Evolutionary conservation across 1,140 invertebrate species (phyloP).

Genomic region (Homarus americanus): DNA sequence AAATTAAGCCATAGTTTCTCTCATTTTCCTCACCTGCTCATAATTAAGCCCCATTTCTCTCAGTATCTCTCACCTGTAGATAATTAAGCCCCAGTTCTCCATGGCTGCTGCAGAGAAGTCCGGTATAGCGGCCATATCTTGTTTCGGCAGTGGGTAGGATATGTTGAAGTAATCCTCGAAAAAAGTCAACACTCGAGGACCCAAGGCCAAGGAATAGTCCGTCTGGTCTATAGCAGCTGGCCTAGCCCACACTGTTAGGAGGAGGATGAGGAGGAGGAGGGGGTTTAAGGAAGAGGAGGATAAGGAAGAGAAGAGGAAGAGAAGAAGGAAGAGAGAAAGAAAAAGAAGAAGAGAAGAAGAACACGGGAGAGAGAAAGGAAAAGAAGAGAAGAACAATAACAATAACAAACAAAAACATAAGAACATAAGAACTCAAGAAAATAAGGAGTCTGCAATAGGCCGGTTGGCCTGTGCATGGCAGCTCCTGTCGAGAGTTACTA

Average conservation of each 20-base stretch:
- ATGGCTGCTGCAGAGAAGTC: conserved; percentile 95
- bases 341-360: neutral
- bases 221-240: conserved; percentile 80
- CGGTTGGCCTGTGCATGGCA: too few relatives aligned
- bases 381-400: too few relatives aligned
- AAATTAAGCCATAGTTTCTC: too few relatives aligned
- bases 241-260: conserved; percentile 78
- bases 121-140: conserved; percentile 83
- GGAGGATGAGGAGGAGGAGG: neutral
- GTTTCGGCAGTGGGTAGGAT: conserved; percentile 88
- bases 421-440: too few relatives aligned
- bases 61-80: conserved; percentile 82
- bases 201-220: conserved; percentile 86
- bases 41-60: too few relatives aligned
- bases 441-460: too few relatives aligned
- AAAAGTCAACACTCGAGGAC: conserved; percentile 88
- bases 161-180: conserved; percentile 92
- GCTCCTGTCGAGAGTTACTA: too few relatives aligned
- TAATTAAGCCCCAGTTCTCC: conserved; percentile 94
- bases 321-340: too few relatives aligned
- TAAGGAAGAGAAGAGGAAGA: neutral
- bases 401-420: too few relatives aligned
- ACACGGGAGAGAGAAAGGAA: neutral
- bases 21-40: too few relatives aligned
- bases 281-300: neutral